Percentiles rank a stretch among this genome's conserved stretches.
Evolutionary conservation across 1,140 invertebrate genomes (phyloP).

Genomic region (Drosophila neocordata): DNA sequence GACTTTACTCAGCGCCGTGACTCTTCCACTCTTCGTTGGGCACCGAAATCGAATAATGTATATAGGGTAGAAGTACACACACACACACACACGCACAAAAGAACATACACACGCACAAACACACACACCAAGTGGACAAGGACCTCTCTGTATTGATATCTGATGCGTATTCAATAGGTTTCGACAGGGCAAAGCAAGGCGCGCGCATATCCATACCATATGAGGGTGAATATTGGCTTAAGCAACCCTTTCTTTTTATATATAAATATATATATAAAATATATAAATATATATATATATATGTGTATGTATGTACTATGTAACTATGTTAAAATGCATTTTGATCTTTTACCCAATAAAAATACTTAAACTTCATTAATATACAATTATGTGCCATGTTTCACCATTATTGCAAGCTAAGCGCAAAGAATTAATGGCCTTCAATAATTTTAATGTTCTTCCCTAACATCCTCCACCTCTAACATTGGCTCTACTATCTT

Average conservation of each 20-base stretch:
- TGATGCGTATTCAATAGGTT: conserved; percentile 80
- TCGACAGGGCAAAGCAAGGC: conserved; percentile 54
- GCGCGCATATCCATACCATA: conserved; percentile 61
- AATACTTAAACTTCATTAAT: conserved; percentile 81
- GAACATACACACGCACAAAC: not conserved
- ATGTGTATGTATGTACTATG: not conserved
- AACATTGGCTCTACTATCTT: conserved; percentile 26
- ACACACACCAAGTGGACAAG: conserved; percentile 5
- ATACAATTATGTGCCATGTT: conserved; percentile 69
- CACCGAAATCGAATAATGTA: conserved; percentile 64
- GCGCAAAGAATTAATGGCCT: conserved; percentile 79
- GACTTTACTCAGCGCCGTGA: conserved; percentile 10
- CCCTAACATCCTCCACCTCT: not conserved
- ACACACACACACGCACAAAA: not conserved
- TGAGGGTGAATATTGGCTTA: conserved; percentile 53
- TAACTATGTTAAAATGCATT: not conserved
- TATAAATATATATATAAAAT: not conserved
- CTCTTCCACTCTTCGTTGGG: conserved; percentile 38
- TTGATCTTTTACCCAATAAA: conserved; percentile 59
- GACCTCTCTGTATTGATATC: conserved; percentile 67
- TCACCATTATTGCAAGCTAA: conserved; percentile 65
- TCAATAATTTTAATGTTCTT: conserved; percentile 78
- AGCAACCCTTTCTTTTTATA: conserved; percentile 52
- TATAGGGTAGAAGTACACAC: conserved; percentile 8
- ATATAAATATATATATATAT: not conserved